Evolutionary conservation across 2,113 vertebrate genomes (phyloP).

Genomic region (Coryphaenoides rupestris): DNA sequence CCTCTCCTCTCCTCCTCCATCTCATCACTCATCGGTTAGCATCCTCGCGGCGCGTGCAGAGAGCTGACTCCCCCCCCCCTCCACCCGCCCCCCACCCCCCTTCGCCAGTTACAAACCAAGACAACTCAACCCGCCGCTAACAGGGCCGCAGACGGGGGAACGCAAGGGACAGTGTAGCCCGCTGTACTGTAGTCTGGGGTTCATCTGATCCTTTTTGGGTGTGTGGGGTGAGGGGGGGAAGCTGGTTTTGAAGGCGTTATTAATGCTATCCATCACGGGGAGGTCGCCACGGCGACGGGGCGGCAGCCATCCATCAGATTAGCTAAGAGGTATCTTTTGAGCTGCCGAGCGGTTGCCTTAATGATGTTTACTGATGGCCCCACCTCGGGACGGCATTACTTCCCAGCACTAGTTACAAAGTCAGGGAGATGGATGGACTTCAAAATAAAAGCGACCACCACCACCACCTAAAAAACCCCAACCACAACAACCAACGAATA

Average conservation of each 20-base stretch:
- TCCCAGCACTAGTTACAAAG: conserved; percentile 34
- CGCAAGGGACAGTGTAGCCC: conserved; percentile 19
- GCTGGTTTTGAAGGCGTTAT: conserved; percentile 56
- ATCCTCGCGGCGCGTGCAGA: no score
- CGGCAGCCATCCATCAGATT: conserved; percentile 58
- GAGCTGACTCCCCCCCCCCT: background rate
- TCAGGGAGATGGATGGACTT: conserved; percentile 3
- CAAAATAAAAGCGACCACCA: no score
- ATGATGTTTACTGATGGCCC: conserved; percentile 56
- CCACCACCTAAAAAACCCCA: no score
- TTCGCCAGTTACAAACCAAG: no score
- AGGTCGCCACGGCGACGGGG: conserved; percentile 53
- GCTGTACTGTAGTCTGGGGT: conserved; percentile 11
- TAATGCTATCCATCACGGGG: conserved; percentile 65
- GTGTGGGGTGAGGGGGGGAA: background rate
- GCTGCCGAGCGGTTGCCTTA: conserved; percentile 40
- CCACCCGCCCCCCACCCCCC: background rate
- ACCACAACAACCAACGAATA: no score
- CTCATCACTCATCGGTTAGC: no score
- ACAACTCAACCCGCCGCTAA: no score
- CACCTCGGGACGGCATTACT: conserved; percentile 33
- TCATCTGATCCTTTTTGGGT: conserved; percentile 20
- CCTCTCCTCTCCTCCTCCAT: background rate
- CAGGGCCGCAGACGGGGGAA: conserved; percentile 9
- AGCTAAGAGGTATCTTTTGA: conserved; percentile 5